Conservation (phyloP, 2,113 vertebrate species). For the Cebidichthys violaceus region DNA sequence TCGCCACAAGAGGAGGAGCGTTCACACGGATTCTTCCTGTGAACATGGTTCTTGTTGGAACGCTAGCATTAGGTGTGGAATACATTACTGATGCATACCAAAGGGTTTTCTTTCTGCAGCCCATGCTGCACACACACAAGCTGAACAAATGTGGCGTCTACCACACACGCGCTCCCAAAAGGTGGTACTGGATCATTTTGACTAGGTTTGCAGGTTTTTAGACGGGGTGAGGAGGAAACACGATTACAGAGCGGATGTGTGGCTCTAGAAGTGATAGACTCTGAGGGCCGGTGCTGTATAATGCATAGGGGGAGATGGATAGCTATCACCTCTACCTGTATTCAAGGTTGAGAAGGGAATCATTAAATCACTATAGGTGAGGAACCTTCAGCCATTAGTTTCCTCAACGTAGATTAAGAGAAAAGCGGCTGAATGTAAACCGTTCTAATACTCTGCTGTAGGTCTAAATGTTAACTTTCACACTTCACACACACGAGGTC, state of each 20-base stretch:
- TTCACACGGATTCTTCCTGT: background rate
- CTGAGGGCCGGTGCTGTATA: constrained; percentile 5
- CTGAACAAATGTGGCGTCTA: background rate
- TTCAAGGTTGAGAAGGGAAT: constrained; percentile 32
- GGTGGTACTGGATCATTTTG: background rate
- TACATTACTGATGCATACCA: background rate
- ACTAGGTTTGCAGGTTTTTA: constrained; percentile 11
- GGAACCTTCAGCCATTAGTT: too few relatives aligned
- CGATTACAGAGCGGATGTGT: background rate
- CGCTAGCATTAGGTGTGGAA: background rate
- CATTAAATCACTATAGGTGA: constrained; percentile 26
- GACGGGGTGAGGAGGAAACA: background rate
- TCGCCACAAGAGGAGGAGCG: background rate
- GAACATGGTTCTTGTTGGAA: background rate
- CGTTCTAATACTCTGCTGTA: background rate
- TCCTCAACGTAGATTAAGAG: background rate
- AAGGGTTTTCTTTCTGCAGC: background rate
- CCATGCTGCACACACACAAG: background rate
- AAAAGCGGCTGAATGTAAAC: background rate
- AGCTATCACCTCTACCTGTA: constrained; percentile 5
- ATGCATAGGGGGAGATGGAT: background rate
- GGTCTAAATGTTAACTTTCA: constrained; percentile 15
- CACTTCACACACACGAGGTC: constrained; percentile 12
- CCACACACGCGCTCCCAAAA: background rate
- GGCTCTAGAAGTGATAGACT: constrained; percentile 12